These are phyloP conservation scores for Gorsachius goisagi DNA, from an alignment of 2,113 vertebrate species.

Conservation along the genomic window DNA sequence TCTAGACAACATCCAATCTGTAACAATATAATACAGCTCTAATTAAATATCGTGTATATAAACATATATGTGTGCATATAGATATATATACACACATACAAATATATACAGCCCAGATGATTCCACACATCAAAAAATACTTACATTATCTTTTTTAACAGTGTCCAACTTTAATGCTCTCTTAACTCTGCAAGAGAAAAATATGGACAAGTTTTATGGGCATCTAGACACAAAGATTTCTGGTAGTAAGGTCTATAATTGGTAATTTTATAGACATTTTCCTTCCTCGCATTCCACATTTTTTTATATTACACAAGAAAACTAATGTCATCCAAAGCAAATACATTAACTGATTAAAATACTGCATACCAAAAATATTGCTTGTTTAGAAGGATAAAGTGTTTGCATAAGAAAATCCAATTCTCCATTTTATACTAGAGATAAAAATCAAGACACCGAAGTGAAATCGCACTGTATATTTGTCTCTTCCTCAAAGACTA, in stretches of 20 bases:
- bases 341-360: not conserved
- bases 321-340: not conserved
- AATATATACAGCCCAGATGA: not conserved
- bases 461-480: not conserved
- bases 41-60: not conserved
- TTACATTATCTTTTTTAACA: conserved; percentile 66
- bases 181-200: conserved; percentile 77
- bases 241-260: not conserved
- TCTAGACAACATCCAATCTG: not conserved
- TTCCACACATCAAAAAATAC: conserved; percentile 54
- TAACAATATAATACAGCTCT: not conserved
- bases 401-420: conserved; percentile 16
- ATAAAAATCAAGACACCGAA: conserved; percentile 13
- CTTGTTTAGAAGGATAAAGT: not conserved
- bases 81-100: not conserved
- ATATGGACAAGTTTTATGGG: conserved; percentile 30
- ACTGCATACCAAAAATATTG: not conserved
- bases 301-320: not conserved
- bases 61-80: not conserved
- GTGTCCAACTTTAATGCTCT: conserved; percentile 73
- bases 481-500: not conserved
- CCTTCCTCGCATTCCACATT: not conserved
- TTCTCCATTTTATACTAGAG: not conserved
- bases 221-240: conserved; percentile 1
- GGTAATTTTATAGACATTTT: not conserved